Percentiles rank a stretch among this genome's conserved stretches.
Evolutionary conservation across 2,797 vertebrate genomes (phyloP).

Genomic region (Peromyscus eremicus): DNA sequence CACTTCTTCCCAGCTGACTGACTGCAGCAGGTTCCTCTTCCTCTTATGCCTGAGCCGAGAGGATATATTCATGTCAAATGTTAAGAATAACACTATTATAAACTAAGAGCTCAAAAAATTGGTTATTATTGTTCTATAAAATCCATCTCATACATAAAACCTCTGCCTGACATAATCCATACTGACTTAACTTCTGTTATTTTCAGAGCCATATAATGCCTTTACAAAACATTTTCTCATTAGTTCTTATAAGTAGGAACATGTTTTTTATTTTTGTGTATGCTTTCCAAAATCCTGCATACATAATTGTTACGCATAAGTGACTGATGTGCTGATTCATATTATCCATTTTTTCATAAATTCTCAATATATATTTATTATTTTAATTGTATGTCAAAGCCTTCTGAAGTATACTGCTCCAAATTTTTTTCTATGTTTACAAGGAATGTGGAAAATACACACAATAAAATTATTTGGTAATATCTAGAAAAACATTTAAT

Average conservation of each 20-base stretch:
- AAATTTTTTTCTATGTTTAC: constrained; percentile 54
- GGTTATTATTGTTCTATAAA: constrained; percentile 10
- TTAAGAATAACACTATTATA: background rate
- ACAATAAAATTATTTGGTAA: constrained; percentile 22
- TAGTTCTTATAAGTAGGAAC: background rate
- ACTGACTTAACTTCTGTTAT: constrained; percentile 44
- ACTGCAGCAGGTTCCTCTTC: background rate
- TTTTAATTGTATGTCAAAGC: constrained; percentile 1
- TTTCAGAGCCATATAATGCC: constrained; percentile 8
- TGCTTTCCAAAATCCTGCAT: background rate
- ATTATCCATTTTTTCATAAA: constrained; percentile 8
- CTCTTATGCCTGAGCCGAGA: background rate
- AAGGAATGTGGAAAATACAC: constrained; percentile 13
- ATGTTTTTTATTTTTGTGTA: constrained; percentile 47
- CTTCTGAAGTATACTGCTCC: constrained; percentile 34
- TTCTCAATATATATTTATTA: constrained; percentile 34
- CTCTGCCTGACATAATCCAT: constrained; percentile 1
- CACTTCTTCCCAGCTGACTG: background rate
- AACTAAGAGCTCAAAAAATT: constrained; percentile 6
- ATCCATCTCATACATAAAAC: constrained; percentile 1
- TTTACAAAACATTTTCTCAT: constrained; percentile 16
- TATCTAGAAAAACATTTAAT: background rate
- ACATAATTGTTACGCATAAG: constrained; percentile 15
- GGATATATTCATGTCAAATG: background rate
- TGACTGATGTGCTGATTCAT: background rate